These are phyloP conservation scores for Harpagifer antarcticus DNA, from an alignment of 2,797 vertebrate species.

Conservation along the genomic window DNA sequence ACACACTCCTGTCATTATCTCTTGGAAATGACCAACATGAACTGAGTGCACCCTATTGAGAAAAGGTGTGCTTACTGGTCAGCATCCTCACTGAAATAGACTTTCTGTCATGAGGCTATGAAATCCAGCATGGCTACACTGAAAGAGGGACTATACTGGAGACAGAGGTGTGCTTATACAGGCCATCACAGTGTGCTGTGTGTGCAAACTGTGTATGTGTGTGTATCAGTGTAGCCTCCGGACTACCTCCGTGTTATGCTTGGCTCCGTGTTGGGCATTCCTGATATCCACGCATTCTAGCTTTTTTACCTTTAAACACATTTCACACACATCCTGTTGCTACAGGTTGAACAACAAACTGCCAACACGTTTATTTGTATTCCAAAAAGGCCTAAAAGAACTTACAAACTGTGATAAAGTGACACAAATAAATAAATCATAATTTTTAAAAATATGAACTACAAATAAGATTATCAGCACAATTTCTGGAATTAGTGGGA, in stretches of 20 bases:
- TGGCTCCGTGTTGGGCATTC: slow-evolving; percentile 79
- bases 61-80: slow-evolving; percentile 28
- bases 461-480: background rate
- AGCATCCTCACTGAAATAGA: slow-evolving; percentile 35
- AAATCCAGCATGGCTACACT: slow-evolving; percentile 62
- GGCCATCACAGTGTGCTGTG: slow-evolving; percentile 79
- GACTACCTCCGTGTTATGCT: slow-evolving; percentile 80
- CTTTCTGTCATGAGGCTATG: slow-evolving; percentile 49
- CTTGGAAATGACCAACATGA: slow-evolving; percentile 17
- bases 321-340: slow-evolving; percentile 31
- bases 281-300: slow-evolving; percentile 79
- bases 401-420: background rate
- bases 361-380: background rate
- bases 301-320: slow-evolving; percentile 57
- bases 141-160: slow-evolving; percentile 78
- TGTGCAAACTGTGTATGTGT: slow-evolving; percentile 68
- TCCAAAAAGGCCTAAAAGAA: background rate
- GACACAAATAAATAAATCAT: background rate
- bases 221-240: slow-evolving; percentile 52
- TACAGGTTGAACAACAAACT: slow-evolving; percentile 28
- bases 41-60: slow-evolving; percentile 36
- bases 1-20: slow-evolving; percentile 20
- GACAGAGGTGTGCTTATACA: slow-evolving; percentile 83
- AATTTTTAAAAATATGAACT: background rate
- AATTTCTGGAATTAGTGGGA: background rate